These are phyloP conservation scores for Campylomormyrus numenius DNA, from an alignment of 2,113 vertebrate species.

Conservation along the genomic window DNA sequence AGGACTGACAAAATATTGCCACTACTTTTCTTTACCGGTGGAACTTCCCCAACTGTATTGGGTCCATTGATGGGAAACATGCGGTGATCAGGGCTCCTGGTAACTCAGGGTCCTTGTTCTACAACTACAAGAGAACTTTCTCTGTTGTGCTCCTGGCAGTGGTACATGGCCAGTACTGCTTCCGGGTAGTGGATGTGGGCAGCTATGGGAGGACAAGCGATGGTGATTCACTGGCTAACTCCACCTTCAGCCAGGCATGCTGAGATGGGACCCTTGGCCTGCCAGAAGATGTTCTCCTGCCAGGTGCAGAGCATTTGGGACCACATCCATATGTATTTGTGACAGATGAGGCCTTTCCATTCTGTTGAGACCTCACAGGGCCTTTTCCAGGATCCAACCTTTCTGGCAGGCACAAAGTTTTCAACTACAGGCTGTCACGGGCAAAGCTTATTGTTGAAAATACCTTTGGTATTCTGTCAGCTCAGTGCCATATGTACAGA, in stretches of 20 bases:
- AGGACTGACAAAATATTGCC: not conserved
- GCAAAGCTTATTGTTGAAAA: constrained; percentile 12
- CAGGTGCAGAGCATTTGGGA: constrained; percentile 20
- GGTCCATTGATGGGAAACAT: constrained; percentile 10
- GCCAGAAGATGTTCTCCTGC: constrained; percentile 8
- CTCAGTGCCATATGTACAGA: constrained; percentile 16
- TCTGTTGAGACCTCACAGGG: constrained; percentile 4
- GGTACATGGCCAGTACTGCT: not conserved
- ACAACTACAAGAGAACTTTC: not conserved
- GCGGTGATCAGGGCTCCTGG: not conserved
- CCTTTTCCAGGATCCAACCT: constrained; percentile 12
- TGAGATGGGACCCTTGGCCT: not conserved
- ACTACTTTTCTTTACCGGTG: not conserved
- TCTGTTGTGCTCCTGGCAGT: constrained; percentile 3
- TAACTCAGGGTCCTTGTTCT: constrained; percentile 4
- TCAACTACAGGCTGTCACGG: constrained; percentile 3
- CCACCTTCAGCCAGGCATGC: too few relatives aligned
- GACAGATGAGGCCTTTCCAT: constrained; percentile 11
- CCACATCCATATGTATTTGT: constrained; percentile 15
- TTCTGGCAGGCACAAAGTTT: not conserved
- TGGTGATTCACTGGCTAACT: not conserved
- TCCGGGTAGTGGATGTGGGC: not conserved
- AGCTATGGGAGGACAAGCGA: not conserved
- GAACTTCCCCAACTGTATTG: not conserved
- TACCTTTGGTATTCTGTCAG: constrained; percentile 11